Base-by-base conservation (phyloP, 2,888 invertebrate species). In the Drosophila sordidapex region DNA sequence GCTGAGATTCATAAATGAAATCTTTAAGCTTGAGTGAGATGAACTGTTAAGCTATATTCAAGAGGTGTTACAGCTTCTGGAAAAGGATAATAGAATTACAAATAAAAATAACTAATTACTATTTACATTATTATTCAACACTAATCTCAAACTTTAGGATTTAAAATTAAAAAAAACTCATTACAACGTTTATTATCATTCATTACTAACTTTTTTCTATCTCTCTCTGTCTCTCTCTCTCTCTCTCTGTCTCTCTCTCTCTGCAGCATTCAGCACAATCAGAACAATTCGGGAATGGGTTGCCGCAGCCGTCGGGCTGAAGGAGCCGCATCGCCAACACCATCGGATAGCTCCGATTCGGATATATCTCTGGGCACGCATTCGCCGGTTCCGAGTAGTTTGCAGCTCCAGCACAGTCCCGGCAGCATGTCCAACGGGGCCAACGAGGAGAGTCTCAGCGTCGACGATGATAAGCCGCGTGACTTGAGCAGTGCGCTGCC, bases 281-380 rank as follows among this genome's bases (percentile, higher is more conserved):
- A 93, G 91, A 92, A 92, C 72, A 92, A 91, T 70, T 91, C 93
- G 35, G 91, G 92, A 21, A 62, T 91, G 73, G 87, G 90, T 35
- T 91, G 92, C 33, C 90, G 91, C 58, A 87, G 91, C 76, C 90
- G 92, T 27, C 88, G 93, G 58, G 90, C 91, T 7, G 93, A 93
- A 48, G 92, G 92, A 18, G 91, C 88, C 2, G 90, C 92, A 18
- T 93, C 93, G 29, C 93, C 93, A 4, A 91, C 91, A 36, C 93
- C 93, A 48, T 93, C 93, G 56, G 93, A 93, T 57, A 93, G 92
- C 57, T 93, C 93, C 29, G 93, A 93, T 63, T 93, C 93, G 73
- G 93, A 93, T 76, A 93, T 93, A 76, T 93, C 93, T 15, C 78
- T 93, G 64, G 93, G 93, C 46, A 93, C 93, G 11, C 93, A 93